Evolutionary conservation across 2,113 vertebrate species (phyloP).

Genomic region (Chauna torquata): DNA sequence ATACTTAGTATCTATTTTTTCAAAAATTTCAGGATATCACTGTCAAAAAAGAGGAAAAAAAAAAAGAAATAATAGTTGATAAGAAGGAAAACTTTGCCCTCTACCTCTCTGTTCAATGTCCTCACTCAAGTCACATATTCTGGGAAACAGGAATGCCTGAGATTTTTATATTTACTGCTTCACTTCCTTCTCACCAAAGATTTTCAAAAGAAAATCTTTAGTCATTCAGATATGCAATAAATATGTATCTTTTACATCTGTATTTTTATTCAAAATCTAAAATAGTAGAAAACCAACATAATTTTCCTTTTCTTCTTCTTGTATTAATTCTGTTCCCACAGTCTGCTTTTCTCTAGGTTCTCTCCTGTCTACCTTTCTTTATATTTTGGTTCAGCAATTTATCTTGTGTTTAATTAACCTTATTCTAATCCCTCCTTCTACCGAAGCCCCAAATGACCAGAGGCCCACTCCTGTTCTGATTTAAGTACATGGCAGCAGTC

Average conservation of each 20-base stretch:
- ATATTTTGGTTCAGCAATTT: not conserved
- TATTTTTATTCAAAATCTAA: not conserved
- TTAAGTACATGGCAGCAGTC: not conserved
- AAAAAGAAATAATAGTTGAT: rapidly evolving
- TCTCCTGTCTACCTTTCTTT: not conserved
- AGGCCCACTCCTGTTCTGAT: not conserved
- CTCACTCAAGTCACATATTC: rapidly evolving
- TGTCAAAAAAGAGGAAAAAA: too few species aligned
- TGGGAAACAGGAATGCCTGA: not conserved
- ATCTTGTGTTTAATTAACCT: constrained; percentile 34
- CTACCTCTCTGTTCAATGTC: not conserved
- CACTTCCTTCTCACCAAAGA: not conserved
- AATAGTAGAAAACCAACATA: not conserved
- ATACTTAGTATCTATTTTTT: not conserved
- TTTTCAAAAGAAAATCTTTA: not conserved
- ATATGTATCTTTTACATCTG: not conserved
- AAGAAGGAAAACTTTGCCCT: not conserved
- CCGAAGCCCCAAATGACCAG: not conserved
- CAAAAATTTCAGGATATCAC: not conserved
- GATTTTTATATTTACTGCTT: not conserved
- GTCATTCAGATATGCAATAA: not conserved
- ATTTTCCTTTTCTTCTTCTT: not conserved
- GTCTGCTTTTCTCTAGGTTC: not conserved
- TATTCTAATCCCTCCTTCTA: not conserved
- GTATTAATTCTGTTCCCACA: not conserved